A percentile compares a stretch with the other conserved stretches of the same genome.
Conservation (phyloP, 2,888 invertebrate genomes). For the Homarus gammarus region DNA sequence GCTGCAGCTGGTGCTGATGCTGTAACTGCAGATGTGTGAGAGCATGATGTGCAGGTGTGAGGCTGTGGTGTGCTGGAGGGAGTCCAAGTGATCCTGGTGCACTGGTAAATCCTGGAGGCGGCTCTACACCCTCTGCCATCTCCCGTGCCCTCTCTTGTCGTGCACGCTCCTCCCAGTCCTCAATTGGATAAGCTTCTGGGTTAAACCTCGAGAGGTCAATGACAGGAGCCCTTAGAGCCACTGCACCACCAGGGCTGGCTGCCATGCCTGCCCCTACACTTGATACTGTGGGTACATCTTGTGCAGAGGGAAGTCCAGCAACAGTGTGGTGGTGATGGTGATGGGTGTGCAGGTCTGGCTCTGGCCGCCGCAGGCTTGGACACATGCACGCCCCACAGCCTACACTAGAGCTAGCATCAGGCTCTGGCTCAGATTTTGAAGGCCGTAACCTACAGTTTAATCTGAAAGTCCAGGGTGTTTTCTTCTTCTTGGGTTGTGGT, state of each 20-base stretch:
- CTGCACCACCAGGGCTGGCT: slow-evolving; percentile 51
- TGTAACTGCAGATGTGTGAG: slow-evolving; percentile 67
- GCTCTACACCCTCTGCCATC: slow-evolving; percentile 82
- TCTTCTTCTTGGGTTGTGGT: slow-evolving; percentile 66
- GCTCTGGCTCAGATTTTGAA: slow-evolving; percentile 55
- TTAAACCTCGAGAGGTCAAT: slow-evolving; percentile 82
- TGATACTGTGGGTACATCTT: slow-evolving; percentile 32
- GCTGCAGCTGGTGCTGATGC: slow-evolving; percentile 63
- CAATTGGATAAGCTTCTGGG: slow-evolving; percentile 82
- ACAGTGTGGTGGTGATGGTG: slow-evolving; percentile 47
- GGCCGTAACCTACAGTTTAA: slow-evolving; percentile 64
- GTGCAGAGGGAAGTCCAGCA: slow-evolving; percentile 4
- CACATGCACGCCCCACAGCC: slow-evolving; percentile 68
- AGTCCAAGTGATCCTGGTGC: background rate
- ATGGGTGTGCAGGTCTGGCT: slow-evolving; percentile 33
- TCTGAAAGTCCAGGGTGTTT: slow-evolving; percentile 70
- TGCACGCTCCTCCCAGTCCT: slow-evolving; percentile 87
- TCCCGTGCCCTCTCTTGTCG: slow-evolving; percentile 85
- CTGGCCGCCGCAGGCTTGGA: slow-evolving; percentile 47
- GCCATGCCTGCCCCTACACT: slow-evolving; percentile 42
- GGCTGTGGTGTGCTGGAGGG: background rate
- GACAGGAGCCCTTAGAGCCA: slow-evolving; percentile 78
- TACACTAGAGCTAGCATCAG: slow-evolving; percentile 20
- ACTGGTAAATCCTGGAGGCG: slow-evolving; percentile 75
- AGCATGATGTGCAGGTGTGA: slow-evolving; percentile 29